Evolutionary conservation across 2,797 vertebrate genomes (phyloP).

Genomic region (Myoxocephalus aenaeus): DNA sequence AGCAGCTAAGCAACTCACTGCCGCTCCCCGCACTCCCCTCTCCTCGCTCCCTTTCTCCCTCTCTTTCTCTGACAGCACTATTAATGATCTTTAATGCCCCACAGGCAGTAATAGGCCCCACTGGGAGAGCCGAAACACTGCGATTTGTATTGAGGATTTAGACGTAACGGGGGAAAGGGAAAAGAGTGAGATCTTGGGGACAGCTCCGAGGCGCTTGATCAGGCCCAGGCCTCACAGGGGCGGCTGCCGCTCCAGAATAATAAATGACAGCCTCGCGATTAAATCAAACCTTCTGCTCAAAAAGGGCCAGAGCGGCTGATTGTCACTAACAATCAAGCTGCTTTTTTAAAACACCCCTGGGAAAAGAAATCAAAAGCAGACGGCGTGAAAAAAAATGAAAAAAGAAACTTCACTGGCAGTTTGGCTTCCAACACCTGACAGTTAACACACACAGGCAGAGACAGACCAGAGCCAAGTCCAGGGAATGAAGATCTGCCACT

Average conservation of each 20-base stretch:
- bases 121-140: slow-evolving; percentile 97
- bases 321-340: slow-evolving; percentile 91
- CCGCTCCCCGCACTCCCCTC: slow-evolving; percentile 68
- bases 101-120: slow-evolving; percentile 99
- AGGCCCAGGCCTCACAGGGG: slow-evolving; percentile 84
- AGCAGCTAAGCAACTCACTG: slow-evolving; percentile 91
- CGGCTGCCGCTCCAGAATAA: slow-evolving; percentile 88
- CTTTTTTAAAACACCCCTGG: slow-evolving; percentile 85
- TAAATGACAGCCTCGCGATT: slow-evolving; percentile 92
- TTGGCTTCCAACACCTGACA: slow-evolving; percentile 79
- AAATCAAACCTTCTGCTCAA: slow-evolving; percentile 94
- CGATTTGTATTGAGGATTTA: slow-evolving; percentile 99
- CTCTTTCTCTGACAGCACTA: slow-evolving; percentile 93
- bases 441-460: slow-evolving; percentile 68
- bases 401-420: slow-evolving; percentile 57
- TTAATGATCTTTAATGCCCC: slow-evolving; percentile 99
- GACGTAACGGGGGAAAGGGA: slow-evolving; percentile 87
- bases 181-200: slow-evolving; percentile 76
- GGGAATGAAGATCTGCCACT: slow-evolving; percentile 70
- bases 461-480: slow-evolving; percentile 72
- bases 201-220: slow-evolving; percentile 91
- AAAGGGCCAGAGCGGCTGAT: slow-evolving; percentile 89
- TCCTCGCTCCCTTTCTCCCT: slow-evolving; percentile 70
- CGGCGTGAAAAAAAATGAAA: slow-evolving; percentile 67
- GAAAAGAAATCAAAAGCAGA: slow-evolving; percentile 89